These are phyloP conservation scores for Brienomyrus brachyistius DNA, from an alignment of 2,113 vertebrate genomes.

Conservation along the genomic window DNA sequence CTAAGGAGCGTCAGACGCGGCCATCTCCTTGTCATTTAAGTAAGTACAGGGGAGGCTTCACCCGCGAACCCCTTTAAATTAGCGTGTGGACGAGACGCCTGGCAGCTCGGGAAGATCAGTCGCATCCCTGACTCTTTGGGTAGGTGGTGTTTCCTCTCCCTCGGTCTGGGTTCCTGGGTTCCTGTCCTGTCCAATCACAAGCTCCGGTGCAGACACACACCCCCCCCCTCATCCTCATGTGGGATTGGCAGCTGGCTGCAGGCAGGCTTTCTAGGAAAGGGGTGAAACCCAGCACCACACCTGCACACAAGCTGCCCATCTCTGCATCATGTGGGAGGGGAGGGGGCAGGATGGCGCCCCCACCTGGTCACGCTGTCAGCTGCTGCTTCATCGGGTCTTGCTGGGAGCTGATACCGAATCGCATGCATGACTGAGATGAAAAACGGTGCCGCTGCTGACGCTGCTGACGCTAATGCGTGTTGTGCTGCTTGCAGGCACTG, in stretches of 20 bases:
- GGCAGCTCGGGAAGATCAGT: background rate
- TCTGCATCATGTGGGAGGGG: constrained; percentile 17
- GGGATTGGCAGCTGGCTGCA: background rate
- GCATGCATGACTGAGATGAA: constrained; percentile 16
- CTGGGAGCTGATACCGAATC: background rate
- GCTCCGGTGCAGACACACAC: background rate
- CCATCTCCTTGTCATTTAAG: background rate
- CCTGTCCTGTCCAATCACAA: background rate
- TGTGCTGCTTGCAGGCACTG: constrained; percentile 57
- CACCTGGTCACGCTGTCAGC: background rate
- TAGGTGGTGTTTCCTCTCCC: background rate
- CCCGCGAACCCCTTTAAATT: background rate
- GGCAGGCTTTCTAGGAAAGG: background rate
- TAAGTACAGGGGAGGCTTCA: background rate
- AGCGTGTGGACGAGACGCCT: background rate
- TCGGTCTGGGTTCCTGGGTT: background rate
- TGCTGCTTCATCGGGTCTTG: constrained; percentile 14
- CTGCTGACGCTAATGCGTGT: constrained; percentile 30
- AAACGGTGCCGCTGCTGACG: background rate
- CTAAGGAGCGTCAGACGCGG: background rate
- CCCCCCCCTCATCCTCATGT: background rate
- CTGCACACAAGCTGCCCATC: constrained; percentile 29
- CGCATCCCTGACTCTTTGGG: background rate
- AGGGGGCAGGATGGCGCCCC: background rate
- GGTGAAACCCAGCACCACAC: background rate